A percentile compares a stretch with the other conserved stretches of the same genome.
Evolutionary conservation across 2,888 invertebrate genomes (phyloP).

Genomic region (Cataglyphis livida): DNA sequence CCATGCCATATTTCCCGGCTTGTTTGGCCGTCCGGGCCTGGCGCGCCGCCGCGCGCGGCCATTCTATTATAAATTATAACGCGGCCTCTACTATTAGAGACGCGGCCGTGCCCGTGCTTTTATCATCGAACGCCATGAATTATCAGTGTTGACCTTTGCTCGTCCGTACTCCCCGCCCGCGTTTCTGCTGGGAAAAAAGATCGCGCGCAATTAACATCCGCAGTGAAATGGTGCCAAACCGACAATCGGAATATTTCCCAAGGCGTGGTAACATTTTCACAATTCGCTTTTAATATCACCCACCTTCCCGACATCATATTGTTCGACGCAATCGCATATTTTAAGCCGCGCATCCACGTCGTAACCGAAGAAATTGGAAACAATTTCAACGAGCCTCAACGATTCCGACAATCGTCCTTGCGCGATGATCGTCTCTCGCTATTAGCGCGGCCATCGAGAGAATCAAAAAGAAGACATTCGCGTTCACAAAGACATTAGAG

Average conservation of each 20-base stretch:
- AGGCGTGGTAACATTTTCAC: constrained; percentile 40
- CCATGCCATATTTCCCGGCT: constrained; percentile 78
- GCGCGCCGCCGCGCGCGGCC: constrained; percentile 53
- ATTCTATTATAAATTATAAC: constrained; percentile 78
- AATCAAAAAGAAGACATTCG: not conserved
- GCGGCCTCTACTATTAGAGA: constrained; percentile 72
- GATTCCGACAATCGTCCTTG: constrained; percentile 1
- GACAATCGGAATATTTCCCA: constrained; percentile 3
- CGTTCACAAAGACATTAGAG: constrained; percentile 12
- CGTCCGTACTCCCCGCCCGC: constrained; percentile 43
- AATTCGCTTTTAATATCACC: constrained; percentile 31
- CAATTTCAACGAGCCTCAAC: not conserved
- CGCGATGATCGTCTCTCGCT: not conserved
- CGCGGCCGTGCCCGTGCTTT: constrained; percentile 72
- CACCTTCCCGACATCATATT: not conserved
- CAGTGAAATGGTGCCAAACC: constrained; percentile 38
- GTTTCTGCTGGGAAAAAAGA: constrained; percentile 34
- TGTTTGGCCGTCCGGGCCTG: constrained; percentile 71
- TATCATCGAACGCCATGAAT: constrained; percentile 74
- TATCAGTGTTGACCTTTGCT: constrained; percentile 67
- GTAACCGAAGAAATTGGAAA: not conserved
- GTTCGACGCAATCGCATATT: constrained; percentile 6
- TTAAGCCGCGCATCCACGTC: not conserved
- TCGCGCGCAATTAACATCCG: constrained; percentile 37
- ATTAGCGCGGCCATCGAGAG: not conserved